Evolutionary conservation across 2,113 vertebrate species (phyloP), one percentile per base, ranked within the genome.

Genomic region (Daphoenositta chrysoptera): DNA sequence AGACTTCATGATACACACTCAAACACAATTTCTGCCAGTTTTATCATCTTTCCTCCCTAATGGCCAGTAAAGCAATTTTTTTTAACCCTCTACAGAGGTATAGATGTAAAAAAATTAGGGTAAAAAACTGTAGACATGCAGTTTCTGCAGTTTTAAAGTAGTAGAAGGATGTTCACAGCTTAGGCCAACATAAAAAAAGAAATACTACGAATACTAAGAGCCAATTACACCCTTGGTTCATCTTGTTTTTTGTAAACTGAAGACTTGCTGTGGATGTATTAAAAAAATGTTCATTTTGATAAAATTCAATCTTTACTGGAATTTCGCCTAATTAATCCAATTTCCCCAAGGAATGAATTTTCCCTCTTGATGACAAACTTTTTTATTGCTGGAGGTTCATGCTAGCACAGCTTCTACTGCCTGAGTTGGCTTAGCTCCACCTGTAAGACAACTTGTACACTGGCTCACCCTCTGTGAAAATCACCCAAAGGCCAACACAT

Each of bases 251-350:
- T n/a, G 54, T 51, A 91, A 96, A 64, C 7, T 23, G 30, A 88
- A 75, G 28, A 35, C 11, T 45, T 90, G 40, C 22, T 61, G 53
- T 15, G 68, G 37, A 63, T 42, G 4, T 16, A 77, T 51, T 82
- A 83, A 47, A 89, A 44, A 28, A 89, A 39, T 26, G 58, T 58
- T 70, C 1, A 47, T 80, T 88, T 86, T 88, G 44, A 78, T 44
- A 47, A 92, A 73, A 75, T 81, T 7, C 70, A 63, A 44, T 45
- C 7, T 50, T 68, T 51, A 47, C 16, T 64, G 31, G 30, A 77
- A 87, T 92, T 79, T 31, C 30, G 91, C 11, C 13, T 87, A 51
- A 81, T 50, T 75, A 84, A 83, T 24, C 61, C 8, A 91, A 24
- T 53, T 94, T 44, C 40, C 86, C 39, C 35, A 71, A 22, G 18